These are phyloP conservation scores for Calyptommatus sinebrachiatus DNA, from an alignment of 2,113 vertebrate genomes.

Conservation along the genomic window DNA sequence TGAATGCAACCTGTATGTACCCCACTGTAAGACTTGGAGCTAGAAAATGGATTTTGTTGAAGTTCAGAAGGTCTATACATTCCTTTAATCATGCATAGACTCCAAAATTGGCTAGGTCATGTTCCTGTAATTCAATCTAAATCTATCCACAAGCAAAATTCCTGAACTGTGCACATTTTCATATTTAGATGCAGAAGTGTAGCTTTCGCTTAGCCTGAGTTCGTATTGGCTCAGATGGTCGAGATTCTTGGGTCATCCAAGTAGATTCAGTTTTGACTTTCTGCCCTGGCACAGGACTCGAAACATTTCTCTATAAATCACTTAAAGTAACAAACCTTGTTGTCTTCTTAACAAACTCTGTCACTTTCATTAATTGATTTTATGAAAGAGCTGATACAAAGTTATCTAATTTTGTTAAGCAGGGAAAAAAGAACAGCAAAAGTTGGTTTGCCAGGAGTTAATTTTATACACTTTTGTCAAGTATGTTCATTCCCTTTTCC, in stretches of 20 bases:
- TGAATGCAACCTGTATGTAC: too few relatives aligned
- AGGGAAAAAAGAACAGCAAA: conserved; percentile 61
- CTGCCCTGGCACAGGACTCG: conserved; percentile 45
- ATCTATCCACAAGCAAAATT: conserved; percentile 63
- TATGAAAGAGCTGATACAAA: conserved; percentile 50
- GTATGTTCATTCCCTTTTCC: conserved; percentile 50
- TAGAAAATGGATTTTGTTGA: conserved; percentile 32
- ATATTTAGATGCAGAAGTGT: conserved; percentile 60
- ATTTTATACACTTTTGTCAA: conserved; percentile 68
- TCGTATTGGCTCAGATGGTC: conserved; percentile 51
- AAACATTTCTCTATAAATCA: conserved; percentile 58
- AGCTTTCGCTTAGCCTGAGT: conserved; percentile 59
- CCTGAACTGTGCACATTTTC: conserved; percentile 65
- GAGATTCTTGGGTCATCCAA: conserved; percentile 51
- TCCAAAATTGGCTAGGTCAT: conserved; percentile 48
- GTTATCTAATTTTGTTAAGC: conserved; percentile 59
- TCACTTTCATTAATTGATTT: conserved; percentile 36
- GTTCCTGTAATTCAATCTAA: conserved; percentile 61
- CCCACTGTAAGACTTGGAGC: background rate
- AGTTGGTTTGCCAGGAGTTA: conserved; percentile 63
- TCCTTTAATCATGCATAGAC: conserved; percentile 41
- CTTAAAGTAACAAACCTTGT: conserved; percentile 50
- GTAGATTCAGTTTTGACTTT: conserved; percentile 62
- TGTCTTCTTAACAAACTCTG: conserved; percentile 55
- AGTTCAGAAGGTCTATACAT: conserved; percentile 30